Percentiles rank a stretch among this genome's conserved stretches.
These are phyloP conservation scores for Onychomys torridus DNA, from an alignment of 2,797 vertebrate genomes.

Conservation along the genomic window DNA sequence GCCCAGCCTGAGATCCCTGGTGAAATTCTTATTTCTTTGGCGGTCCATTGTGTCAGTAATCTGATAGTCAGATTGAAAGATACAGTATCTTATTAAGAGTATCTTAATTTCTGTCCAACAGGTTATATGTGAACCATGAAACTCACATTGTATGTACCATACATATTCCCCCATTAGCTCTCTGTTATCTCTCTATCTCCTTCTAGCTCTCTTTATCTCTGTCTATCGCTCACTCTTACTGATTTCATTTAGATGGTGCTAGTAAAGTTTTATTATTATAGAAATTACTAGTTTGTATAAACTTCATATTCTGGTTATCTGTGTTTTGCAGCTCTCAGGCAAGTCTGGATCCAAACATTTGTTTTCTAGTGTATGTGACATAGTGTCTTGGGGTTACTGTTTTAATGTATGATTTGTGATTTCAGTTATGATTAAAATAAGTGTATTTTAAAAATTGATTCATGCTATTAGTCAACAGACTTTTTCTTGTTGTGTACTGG, in stretches of 20 bases:
- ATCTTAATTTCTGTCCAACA: not conserved
- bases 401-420: slow-evolving; percentile 20
- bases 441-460: not conserved
- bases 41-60: not conserved
- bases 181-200: no score
- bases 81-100: not conserved
- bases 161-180: not conserved
- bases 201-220: not conserved
- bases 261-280: not conserved
- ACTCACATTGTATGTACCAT: not conserved
- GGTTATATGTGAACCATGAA: not conserved
- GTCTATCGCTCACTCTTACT: not conserved
- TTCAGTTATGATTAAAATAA: slow-evolving; percentile 43
- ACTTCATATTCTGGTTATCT: not conserved
- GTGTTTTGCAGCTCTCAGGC: slow-evolving; percentile 28
- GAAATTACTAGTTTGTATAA: not conserved
- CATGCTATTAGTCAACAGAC: not conserved
- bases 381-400: not conserved
- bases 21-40: not conserved
- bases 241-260: not conserved
- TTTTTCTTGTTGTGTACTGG: not conserved
- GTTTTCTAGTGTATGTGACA: not conserved
- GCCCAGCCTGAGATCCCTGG: not conserved
- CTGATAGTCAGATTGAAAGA: not conserved
- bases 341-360: not conserved